Evolutionary conservation across 92 coral and sea anemone species (phyloP).

Genomic region (Bergia sp.): DNA sequence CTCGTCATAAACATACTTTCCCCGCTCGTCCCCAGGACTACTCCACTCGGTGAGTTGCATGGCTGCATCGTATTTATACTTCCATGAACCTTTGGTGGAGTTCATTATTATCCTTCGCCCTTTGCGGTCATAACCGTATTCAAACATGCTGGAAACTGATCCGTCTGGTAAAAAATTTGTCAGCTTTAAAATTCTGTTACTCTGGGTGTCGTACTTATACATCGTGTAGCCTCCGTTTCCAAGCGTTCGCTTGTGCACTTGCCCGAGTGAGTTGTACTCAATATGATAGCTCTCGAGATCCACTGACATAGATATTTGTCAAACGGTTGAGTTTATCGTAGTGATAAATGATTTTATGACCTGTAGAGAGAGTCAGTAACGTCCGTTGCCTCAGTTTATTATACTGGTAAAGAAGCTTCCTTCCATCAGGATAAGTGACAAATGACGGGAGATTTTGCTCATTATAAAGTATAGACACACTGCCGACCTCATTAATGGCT

Average conservation of each 20-base stretch:
- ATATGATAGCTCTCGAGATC: constrained; percentile 47
- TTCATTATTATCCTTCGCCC: constrained; percentile 69
- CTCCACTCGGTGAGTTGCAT: constrained; percentile 70
- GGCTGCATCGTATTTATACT: constrained; percentile 67
- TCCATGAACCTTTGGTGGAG: constrained; percentile 57
- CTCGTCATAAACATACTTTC: constrained; percentile 65
- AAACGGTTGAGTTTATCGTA: constrained; percentile 65
- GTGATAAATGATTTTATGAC: constrained; percentile 55
- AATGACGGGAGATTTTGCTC: constrained; percentile 55
- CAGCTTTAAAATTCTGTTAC: constrained; percentile 43
- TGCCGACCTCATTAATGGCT: constrained; percentile 68
- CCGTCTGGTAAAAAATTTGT: constrained; percentile 59
- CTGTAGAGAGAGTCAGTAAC: constrained; percentile 49
- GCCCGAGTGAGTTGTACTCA: constrained; percentile 63
- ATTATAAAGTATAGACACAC: constrained; percentile 57
- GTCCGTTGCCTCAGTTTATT: constrained; percentile 64
- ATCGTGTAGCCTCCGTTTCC: constrained; percentile 71
- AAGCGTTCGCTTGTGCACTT: constrained; percentile 51
- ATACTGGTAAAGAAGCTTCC: constrained; percentile 53
- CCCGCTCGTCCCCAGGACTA: constrained; percentile 49
- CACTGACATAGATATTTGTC: constrained; percentile 46
- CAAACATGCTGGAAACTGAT: constrained; percentile 58
- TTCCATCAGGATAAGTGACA: constrained; percentile 68
- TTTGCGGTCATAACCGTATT: constrained; percentile 62
- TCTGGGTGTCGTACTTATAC: constrained; percentile 49